phyloP scores from a whole-genome alignment of 2,113 vertebrate genomes.

The Amphiprion ocellaris region DNA sequence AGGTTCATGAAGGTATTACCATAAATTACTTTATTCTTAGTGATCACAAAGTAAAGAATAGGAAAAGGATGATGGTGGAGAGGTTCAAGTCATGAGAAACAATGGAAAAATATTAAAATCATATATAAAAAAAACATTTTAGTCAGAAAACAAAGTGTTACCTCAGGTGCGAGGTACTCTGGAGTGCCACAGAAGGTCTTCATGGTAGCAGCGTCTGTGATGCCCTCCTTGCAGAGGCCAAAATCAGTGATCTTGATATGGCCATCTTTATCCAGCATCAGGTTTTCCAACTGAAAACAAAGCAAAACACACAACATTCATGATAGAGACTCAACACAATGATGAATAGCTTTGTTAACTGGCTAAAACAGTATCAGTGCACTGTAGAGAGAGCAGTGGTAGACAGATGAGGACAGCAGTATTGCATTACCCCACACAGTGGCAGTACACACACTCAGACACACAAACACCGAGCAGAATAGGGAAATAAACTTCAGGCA shows the following conservation, averaged over 20 bases:
- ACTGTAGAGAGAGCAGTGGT: slow-evolving; percentile 11
- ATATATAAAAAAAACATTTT: neutral
- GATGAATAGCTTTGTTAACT: neutral
- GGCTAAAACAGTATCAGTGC: neutral
- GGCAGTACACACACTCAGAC: slow-evolving; percentile 47
- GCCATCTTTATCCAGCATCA: slow-evolving; percentile 99
- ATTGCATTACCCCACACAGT: slow-evolving; percentile 6
- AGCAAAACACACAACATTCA: slow-evolving; percentile 21
- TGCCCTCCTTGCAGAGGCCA: slow-evolving; percentile 98
- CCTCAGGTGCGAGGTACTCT: slow-evolving; percentile 97
- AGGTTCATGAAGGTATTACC: no score
- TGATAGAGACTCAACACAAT: neutral
- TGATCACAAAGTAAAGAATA: no score
- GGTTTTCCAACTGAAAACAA: slow-evolving; percentile 92
- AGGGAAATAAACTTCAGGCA: slow-evolving; percentile 73
- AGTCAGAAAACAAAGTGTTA: slow-evolving; percentile 64
- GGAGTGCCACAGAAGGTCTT: slow-evolving; percentile 99
- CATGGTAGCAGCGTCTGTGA: slow-evolving; percentile 99
- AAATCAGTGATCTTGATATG: slow-evolving; percentile 99
- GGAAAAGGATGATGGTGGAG: no score
- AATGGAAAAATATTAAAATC: neutral
- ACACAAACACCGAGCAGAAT: slow-evolving; percentile 59
- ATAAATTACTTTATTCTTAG: no score
- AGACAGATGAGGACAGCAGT: slow-evolving; percentile 1
- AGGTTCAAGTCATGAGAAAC: neutral